Evolutionary conservation across 2,113 vertebrate genomes (phyloP), one percentile per base, ranked within the genome.

Genomic region (Hipposideros armiger): DNA sequence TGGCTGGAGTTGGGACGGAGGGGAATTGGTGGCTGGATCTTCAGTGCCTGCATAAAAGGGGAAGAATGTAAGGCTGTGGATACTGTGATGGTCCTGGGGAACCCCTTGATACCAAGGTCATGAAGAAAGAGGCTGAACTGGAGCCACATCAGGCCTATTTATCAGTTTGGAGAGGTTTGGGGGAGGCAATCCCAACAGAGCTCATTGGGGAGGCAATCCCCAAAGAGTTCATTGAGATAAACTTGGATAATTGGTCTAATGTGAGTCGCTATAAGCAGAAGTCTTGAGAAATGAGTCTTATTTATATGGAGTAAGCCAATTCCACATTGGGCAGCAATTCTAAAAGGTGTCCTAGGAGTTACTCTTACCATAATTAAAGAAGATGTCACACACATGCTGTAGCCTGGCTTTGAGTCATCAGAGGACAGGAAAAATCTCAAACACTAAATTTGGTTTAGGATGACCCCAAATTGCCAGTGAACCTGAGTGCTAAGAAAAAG

Each of bases 101-200:
- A 56, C 70, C n/a, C 30, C 22, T 47, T 40, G 66, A 64, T 30
- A 42, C 4, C 0, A 28, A 40, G 6, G 30, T 90, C 58, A 15
- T 58, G 24, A 91, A 90, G 73, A 95, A 82, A 74, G 11, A 19
- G 26, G 1, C 4, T 60, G 20, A 50, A 24, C 42, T 52, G 54
- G 56, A 42, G 36, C 36, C 56, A 45, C 36, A 60, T 30, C 56
- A 81, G 56, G 24, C 54, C 56, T 30, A 62, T 72, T 88, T 89
- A 74, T 91, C 69, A 70, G 77, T 72, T 92, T 84, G 58, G n/a
- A 66, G 83, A 70, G 20, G 42, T 30, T 7, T 28, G 54, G 62
- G 86, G 95, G 90, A 96, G 22, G 54, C 11, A 83, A 32, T 96
- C 96, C 90, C 95, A 36, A 89, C 88, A 54, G 5, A 93, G 50